Percentiles rank a stretch among this genome's conserved stretches.
Evolutionary conservation across 1,140 invertebrate species (phyloP).

Genomic region (Elymnias hypermnestra): DNA sequence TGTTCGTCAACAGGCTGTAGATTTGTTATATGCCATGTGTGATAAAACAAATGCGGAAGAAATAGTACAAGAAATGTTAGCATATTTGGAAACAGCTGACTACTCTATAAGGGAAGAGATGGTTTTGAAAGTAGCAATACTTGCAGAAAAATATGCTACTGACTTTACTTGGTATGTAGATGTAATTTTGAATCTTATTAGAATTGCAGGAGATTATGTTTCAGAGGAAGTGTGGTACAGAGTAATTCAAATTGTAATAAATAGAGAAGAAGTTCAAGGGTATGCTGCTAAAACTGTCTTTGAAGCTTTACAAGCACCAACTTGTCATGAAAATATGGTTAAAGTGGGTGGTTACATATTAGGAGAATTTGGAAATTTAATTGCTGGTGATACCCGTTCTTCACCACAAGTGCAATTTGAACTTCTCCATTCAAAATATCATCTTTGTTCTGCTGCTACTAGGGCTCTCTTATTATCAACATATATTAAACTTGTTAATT

Average conservation of each 20-base stretch:
- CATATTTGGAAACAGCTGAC: constrained; percentile 99
- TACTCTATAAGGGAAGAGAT: constrained; percentile 99
- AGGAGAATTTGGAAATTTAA: constrained; percentile 99
- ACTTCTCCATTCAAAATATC: constrained; percentile 98
- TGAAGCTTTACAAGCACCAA: constrained; percentile 97
- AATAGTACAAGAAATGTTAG: constrained; percentile 99
- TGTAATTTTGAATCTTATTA: constrained; percentile 98
- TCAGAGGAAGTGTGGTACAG: constrained; percentile 99
- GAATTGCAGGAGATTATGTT: constrained; percentile 99
- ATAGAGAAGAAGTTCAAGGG: constrained; percentile 98
- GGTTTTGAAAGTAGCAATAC: constrained; percentile 99
- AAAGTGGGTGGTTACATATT: constrained; percentile 99
- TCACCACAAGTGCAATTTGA: constrained; percentile 97
- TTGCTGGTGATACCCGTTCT: constrained; percentile 98
- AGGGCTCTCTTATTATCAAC: constrained; percentile 97
- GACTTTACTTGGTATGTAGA: constrained; percentile 99
- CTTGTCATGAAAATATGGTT: constrained; percentile 99
- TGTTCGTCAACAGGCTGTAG: constrained; percentile 98
- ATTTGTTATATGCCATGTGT: constrained; percentile 99
- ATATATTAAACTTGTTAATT: constrained; percentile 99
- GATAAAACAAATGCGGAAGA: constrained; percentile 99
- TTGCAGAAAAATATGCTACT: constrained; percentile 99
- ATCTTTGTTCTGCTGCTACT: constrained; percentile 97
- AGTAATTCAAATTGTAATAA: constrained; percentile 99
- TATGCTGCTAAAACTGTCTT: constrained; percentile 99